Percentiles rank a stretch among this genome's conserved stretches.
Conservation (phyloP, 2,113 vertebrate genomes). For the Gopherus flavomarginatus region DNA sequence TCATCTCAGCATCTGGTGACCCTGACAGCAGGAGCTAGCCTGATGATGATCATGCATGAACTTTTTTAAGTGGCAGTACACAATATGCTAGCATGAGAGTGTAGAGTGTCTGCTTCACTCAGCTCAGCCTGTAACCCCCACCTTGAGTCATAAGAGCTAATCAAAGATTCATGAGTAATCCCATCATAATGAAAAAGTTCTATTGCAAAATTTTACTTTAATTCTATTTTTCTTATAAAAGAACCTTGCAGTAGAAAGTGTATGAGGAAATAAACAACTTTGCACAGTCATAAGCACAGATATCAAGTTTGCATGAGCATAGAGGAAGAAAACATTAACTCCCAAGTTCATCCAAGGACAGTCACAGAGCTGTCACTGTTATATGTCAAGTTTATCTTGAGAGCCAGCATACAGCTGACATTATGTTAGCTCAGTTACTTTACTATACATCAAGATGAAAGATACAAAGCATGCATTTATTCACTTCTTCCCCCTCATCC, state of each 20-base stretch:
- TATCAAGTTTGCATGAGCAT: background rate
- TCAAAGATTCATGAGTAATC: background rate
- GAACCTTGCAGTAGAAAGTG: background rate
- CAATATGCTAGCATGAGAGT: fast-evolving
- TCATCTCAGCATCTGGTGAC: background rate
- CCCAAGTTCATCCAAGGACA: background rate
- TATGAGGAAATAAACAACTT: background rate
- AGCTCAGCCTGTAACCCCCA: background rate
- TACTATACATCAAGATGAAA: background rate
- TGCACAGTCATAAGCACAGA: background rate
- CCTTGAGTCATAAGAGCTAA: background rate
- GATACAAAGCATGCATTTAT: background rate
- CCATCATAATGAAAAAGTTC: background rate
- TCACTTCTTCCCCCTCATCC: background rate
- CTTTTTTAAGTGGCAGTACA: background rate
- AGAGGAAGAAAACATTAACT: background rate
- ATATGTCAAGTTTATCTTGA: background rate
- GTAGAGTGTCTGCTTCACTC: background rate
- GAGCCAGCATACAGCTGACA: background rate
- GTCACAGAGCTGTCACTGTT: background rate
- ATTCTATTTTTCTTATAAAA: background rate
- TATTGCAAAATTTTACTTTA: background rate
- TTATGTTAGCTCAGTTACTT: background rate
- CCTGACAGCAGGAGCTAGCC: background rate
- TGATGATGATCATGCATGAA: background rate